Evolutionary conservation across 2,888 invertebrate genomes (phyloP).

Genomic region (Ochropacha duplaris): DNA sequence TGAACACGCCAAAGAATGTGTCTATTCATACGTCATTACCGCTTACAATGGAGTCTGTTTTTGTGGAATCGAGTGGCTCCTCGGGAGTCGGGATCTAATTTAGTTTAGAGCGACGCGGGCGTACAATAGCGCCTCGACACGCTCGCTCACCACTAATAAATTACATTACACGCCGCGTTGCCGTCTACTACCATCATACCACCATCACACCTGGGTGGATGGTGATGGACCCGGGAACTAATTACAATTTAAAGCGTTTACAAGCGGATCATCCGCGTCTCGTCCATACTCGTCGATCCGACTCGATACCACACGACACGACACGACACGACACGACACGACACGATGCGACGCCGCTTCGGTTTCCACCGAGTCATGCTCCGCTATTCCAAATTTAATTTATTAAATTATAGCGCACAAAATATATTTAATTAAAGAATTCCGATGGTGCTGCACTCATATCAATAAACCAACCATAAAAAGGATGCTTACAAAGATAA

Average conservation of each 20-base stretch:
- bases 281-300: too few species aligned
- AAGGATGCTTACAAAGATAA: neutral
- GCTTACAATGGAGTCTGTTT: slow-evolving; percentile 24
- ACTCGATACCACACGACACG: neutral
- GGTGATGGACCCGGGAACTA: slow-evolving; percentile 2
- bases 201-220: too few species aligned
- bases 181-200: too few species aligned
- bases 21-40: slow-evolving; percentile 27
- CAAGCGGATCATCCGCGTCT: slow-evolving; percentile 1
- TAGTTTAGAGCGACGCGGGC: slow-evolving; percentile 6
- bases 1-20: slow-evolving; percentile 17
- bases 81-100: slow-evolving; percentile 19
- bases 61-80: slow-evolving; percentile 13
- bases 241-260: neutral
- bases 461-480: neutral
- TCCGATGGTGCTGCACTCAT: neutral
- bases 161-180: slow-evolving; percentile 41
- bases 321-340: slow-evolving; percentile 4
- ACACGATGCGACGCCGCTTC: slow-evolving; percentile 15
- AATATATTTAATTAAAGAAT: slow-evolving; percentile 38
- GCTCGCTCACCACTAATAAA: slow-evolving; percentile 45
- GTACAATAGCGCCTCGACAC: slow-evolving; percentile 30
- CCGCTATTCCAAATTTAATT: slow-evolving; percentile 42
- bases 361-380: slow-evolving; percentile 40
- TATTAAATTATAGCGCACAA: slow-evolving; percentile 47